A percentile compares a stretch with the other conserved stretches of the same genome.
Conservation (phyloP, 2,888 invertebrate species). For the Lasioglossum calceatum region DNA sequence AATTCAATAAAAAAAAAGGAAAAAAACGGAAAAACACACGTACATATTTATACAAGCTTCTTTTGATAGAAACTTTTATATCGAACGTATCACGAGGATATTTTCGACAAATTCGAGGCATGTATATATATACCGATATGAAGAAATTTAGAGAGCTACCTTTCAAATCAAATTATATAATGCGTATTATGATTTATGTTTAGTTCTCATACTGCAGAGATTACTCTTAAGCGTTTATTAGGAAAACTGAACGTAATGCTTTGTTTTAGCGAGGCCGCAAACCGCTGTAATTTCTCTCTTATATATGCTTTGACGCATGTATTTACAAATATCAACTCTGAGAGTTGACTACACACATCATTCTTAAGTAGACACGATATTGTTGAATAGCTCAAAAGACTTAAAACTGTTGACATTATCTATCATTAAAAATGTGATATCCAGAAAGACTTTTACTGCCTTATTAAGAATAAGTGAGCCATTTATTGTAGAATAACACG, state of each 20-base stretch:
- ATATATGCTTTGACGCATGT: constrained; percentile 54
- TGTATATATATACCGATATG: constrained; percentile 2
- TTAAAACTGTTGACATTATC: constrained; percentile 57
- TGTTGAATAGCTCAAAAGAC: constrained; percentile 53
- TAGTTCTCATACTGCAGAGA: constrained; percentile 40
- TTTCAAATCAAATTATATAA: constrained; percentile 39
- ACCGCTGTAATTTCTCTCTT: constrained; percentile 43
- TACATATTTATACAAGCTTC: constrained; percentile 61
- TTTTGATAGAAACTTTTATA: constrained; percentile 51
- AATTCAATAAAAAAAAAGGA: constrained; percentile 66
- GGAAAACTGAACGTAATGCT: constrained; percentile 20
- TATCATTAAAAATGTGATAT: constrained; percentile 67
- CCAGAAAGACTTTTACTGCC: constrained; percentile 57
- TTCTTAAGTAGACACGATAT: constrained; percentile 46
- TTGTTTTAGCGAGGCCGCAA: constrained; percentile 12
- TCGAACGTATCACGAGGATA: constrained; percentile 21
- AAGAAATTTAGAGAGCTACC: constrained; percentile 18
- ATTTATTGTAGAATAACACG: constrained; percentile 69
- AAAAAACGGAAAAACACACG: constrained; percentile 11
- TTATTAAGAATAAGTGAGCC: constrained; percentile 48
- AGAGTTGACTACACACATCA: constrained; percentile 53
- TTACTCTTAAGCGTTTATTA: constrained; percentile 25
- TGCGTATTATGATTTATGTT: constrained; percentile 62
- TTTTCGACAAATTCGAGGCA: constrained; percentile 19
- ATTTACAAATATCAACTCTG: constrained; percentile 60